Percentiles rank a stretch among this genome's conserved stretches.
Conservation (phyloP, 2,113 vertebrate species). For the Psittacara wagleri region DNA sequence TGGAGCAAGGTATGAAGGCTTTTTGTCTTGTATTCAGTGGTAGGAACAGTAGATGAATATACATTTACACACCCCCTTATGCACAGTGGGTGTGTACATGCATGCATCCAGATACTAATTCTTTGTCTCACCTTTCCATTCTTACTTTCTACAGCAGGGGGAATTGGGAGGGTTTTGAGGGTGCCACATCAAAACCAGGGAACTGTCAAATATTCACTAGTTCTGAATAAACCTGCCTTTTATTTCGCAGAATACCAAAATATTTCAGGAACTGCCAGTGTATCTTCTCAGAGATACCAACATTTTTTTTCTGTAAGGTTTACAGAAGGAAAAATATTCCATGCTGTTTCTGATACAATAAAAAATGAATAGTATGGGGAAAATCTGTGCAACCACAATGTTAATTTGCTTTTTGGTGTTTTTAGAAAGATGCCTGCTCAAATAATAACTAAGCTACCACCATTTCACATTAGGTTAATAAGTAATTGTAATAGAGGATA, state of each 20-base stretch:
- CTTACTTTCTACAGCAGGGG: not conserved
- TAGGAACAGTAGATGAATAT: not conserved
- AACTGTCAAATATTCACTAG: not conserved
- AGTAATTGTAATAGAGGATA: not conserved
- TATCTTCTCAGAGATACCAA: accelerated
- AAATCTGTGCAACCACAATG: not conserved
- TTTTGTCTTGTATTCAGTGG: not conserved
- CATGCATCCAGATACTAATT: not conserved
- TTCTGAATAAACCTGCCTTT: not conserved
- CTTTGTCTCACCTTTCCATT: not conserved
- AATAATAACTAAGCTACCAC: not conserved
- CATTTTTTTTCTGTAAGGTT: not conserved
- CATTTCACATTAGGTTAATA: not conserved
- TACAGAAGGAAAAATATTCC: not conserved
- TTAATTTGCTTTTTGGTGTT: not conserved
- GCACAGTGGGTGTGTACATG: not conserved
- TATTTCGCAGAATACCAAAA: not conserved
- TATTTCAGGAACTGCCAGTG: not conserved
- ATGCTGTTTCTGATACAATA: not conserved
- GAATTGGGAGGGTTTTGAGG: not conserved
- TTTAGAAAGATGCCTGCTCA: not conserved
- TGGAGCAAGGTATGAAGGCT: not conserved
- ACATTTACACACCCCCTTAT: not conserved
- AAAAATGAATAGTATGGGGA: not conserved
- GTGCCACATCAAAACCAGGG: not conserved